These are phyloP conservation scores for Fulmarus glacialis DNA, from an alignment of 2,113 vertebrate species.

Conservation along the genomic window DNA sequence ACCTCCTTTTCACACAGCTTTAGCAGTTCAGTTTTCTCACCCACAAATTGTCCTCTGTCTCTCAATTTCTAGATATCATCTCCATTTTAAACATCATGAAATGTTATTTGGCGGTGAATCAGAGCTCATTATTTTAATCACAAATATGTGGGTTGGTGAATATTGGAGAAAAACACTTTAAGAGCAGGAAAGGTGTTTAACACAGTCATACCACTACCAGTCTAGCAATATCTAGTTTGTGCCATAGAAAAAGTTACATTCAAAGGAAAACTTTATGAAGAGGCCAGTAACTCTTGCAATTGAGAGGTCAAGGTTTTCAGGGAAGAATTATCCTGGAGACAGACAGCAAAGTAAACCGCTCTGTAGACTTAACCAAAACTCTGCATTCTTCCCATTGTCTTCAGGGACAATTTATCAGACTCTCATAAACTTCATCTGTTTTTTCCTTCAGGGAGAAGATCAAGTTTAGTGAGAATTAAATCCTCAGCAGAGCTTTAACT, in stretches of 20 bases:
- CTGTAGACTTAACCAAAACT: not conserved
- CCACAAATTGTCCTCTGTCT: not conserved
- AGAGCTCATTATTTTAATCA: not conserved
- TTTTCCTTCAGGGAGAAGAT: not conserved
- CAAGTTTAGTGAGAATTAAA: not conserved
- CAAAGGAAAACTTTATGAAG: not conserved
- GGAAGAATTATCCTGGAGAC: not conserved
- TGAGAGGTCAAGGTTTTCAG: not conserved
- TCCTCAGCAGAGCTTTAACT: not conserved
- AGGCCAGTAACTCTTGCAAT: not conserved
- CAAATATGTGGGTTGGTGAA: not conserved
- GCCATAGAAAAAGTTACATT: not conserved
- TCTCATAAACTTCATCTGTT: not conserved
- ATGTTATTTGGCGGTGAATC: not conserved
- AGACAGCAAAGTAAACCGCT: not conserved
- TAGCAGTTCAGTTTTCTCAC: not conserved
- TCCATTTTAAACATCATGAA: not conserved
- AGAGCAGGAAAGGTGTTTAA: not conserved
- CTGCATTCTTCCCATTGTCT: not conserved
- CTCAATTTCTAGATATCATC: not conserved
- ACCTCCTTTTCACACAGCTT: not conserved
- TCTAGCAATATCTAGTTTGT: not conserved
- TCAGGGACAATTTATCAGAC: not conserved
- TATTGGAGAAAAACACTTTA: not conserved
- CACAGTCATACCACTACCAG: not conserved